Evolutionary conservation across 2,113 vertebrate species (phyloP), one percentile per base, ranked within the genome.

Genomic region (Cichladusa arquata): DNA sequence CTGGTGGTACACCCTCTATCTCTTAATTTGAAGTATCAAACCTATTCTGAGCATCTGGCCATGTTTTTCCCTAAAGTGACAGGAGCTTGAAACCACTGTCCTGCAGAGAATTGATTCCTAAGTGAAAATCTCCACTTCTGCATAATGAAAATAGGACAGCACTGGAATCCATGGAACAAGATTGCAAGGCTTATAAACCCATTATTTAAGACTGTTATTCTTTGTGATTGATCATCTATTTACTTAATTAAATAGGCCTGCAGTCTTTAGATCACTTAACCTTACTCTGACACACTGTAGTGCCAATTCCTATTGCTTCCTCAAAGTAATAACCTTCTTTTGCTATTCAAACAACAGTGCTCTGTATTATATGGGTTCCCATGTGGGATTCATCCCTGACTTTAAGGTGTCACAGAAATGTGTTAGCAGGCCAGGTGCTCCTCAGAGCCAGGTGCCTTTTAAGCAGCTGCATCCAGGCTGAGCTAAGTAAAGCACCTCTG

Each of bases 231-330:
- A 76, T 76, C 2, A 3, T 53, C 38, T 82, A 33, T 88, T 78
- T 96, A 81, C 56, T 84, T 82, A 88, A 93, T 91, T 79, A 94
- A 91, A 66, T 57, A 69, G 48, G 23, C 50, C 45, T 82, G 36
- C 19, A 53, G 74, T 45, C 36, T 77, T 90, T 29, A 77, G n/a
- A 61, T 88, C 79, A 57, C 42, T 88, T 95, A 93, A 65, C 73
- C 54, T 88, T 61, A 45, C 10, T 45, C n/a, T 95, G 90, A 82
- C 79, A 72, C 14, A 47, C 20, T 34, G 45, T 28, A 69, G 8
- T 36, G 23, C 31, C 91, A 93, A 31, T 17, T 84, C 66, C 26
- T 12, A 31, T 66, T 94, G 64, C 33, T 71, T 96, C 19, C 50
- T 86, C 44, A 82, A 50, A 92, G 80, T n/a, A 81, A 95, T 23